A percentile compares a stretch with the other conserved stretches of the same genome.
Evolutionary conservation across 2,113 vertebrate species (phyloP).

Genomic region (Eonycteris spelaea): DNA sequence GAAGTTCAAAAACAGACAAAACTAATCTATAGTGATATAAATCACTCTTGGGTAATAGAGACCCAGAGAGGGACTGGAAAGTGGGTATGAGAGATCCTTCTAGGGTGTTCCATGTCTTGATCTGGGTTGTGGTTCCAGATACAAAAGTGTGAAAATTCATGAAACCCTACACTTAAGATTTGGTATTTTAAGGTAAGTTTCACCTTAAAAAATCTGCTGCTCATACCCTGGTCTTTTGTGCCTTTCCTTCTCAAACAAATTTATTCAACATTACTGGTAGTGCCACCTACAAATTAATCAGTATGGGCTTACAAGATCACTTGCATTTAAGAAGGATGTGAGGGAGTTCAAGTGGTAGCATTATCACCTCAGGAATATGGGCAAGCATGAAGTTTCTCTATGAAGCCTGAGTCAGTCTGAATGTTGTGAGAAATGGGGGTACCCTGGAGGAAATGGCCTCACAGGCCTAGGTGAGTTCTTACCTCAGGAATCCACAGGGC

Average conservation of each 20-base stretch:
- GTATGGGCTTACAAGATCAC: neutral
- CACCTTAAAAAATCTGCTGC: slow-evolving; percentile 7
- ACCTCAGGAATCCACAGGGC: slow-evolving; percentile 99
- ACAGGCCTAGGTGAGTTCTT: slow-evolving; percentile 44
- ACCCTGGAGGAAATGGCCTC: neutral
- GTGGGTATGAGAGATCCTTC: neutral
- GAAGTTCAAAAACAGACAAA: slow-evolving; percentile 43
- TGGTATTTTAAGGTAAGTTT: slow-evolving; percentile 36
- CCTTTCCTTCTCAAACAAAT: slow-evolving; percentile 5
- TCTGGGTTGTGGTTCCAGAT: slow-evolving; percentile 38
- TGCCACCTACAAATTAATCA: neutral
- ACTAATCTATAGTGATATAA: neutral
- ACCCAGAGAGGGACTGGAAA: neutral
- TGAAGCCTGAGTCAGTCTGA: neutral
- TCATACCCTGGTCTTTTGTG: neutral
- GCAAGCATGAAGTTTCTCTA: slow-evolving; percentile 5
- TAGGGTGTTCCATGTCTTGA: neutral
- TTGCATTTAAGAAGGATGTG: neutral
- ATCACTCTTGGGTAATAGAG: neutral
- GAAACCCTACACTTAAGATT: neutral
- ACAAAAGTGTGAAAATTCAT: neutral
- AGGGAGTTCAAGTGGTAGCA: neutral
- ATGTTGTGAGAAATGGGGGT: neutral
- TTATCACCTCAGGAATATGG: neutral
- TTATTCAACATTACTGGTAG: neutral